Conservation (phyloP, 2,797 vertebrate species). For the Sebastolobus altivelis region DNA sequence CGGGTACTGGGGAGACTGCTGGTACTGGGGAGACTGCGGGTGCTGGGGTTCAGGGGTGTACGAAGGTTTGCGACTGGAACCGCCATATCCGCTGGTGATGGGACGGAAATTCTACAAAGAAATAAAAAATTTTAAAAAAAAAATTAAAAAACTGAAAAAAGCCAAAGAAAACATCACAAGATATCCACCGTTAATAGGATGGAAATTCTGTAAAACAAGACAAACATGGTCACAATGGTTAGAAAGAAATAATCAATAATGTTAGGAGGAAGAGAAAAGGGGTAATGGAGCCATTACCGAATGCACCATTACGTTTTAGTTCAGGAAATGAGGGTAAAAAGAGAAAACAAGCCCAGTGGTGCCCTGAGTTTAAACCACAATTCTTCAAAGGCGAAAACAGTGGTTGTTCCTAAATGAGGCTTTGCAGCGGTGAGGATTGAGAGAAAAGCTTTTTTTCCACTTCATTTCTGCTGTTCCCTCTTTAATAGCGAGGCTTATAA, state of each 20-base stretch:
- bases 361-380: conserved; percentile 46
- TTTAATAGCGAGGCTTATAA: conserved; percentile 40
- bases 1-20: neutral
- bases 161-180: neutral
- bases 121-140: neutral
- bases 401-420: conserved; percentile 38
- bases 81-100: conserved; percentile 81
- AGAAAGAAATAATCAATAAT: conserved; percentile 7
- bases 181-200: neutral
- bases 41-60: conserved; percentile 78
- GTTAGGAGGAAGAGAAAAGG: neutral
- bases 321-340: conserved; percentile 47
- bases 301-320: conserved; percentile 33
- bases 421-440: conserved; percentile 34
- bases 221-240: neutral
- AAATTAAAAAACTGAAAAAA: neutral
- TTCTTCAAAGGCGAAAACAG: conserved; percentile 40
- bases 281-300: conserved; percentile 31
- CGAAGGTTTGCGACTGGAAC: conserved; percentile 77
- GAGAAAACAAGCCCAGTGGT: conserved; percentile 43
- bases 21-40: neutral
- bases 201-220: neutral
- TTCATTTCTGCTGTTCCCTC: conserved; percentile 33
- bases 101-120: conserved; percentile 88
- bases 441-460: conserved; percentile 42